A percentile compares a stretch with the other conserved stretches of the same genome.
Conservation (phyloP, 2,888 invertebrate species). For the Leucania comma region DNA sequence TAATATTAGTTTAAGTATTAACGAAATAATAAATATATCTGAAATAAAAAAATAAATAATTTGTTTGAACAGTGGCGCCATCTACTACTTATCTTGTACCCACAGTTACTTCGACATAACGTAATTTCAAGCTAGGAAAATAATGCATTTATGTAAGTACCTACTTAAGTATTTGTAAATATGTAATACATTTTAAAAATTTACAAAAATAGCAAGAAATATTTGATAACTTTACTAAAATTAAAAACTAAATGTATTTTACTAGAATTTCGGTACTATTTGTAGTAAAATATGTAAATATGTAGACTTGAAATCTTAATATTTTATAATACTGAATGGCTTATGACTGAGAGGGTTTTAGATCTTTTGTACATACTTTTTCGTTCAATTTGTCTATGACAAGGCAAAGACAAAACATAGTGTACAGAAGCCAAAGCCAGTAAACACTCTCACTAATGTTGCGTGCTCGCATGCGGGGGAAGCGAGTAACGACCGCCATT, state of each 20-base stretch:
- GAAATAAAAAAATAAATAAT: background rate
- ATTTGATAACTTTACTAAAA: constrained; percentile 34
- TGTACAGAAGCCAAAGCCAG: background rate
- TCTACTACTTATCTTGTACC: background rate
- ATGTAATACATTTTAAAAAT: background rate
- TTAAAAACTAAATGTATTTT: constrained; percentile 19
- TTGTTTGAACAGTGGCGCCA: background rate
- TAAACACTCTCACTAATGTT: background rate
- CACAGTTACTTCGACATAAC: background rate
- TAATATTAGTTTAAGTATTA: constrained; percentile 5
- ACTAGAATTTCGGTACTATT: constrained; percentile 31
- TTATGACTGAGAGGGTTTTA: background rate
- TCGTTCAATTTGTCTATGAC: background rate
- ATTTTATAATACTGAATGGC: constrained; percentile 9
- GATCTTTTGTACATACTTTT: constrained; percentile 7
- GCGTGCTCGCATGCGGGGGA: constrained; percentile 16
- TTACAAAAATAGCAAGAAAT: constrained; percentile 12
- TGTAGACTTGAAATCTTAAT: constrained; percentile 24
- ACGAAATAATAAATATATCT: background rate
- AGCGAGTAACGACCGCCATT: background rate
- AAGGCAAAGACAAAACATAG: background rate
- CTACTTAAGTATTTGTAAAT: constrained; percentile 31
- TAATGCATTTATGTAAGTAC: constrained; percentile 17
- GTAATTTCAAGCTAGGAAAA: constrained; percentile 17
- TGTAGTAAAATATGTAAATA: constrained; percentile 3